Evolutionary conservation across 2,888 invertebrate species (phyloP), one percentile per base, ranked within the genome.

Genomic region (Nemapogon koenigi): DNA sequence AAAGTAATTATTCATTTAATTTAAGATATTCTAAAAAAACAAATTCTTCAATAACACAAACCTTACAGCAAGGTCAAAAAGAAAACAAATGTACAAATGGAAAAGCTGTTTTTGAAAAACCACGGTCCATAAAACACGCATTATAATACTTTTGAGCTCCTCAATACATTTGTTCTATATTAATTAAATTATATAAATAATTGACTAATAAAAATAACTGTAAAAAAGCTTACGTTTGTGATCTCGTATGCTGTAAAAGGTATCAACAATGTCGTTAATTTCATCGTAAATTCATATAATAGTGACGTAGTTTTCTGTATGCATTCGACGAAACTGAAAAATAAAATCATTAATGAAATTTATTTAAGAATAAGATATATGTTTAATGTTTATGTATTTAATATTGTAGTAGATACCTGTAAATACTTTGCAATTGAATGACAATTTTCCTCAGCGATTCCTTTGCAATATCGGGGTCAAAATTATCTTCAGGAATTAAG

Each of bases 281-380:
- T 33, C 10, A 33, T n/a, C n/a, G 33, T 19, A 19, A 33, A 19
- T 33, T 33, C 33, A 33, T 33, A 33, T 19, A 18, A 33, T 13
- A 19, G 13, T n/a, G 19, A 16, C 19, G 19, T 13, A 14, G 33
- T 33, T 19, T 18, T 33, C 19, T 33, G 18, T 16, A 33, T 18
- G 8, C 19, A 19, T n/a, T 33, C 33, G 7, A 33, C 33, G 16
- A 33, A 33, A 14, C 33, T 33, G 13, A 19, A 33, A 33, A 4
- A 18, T 28, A 28, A 11, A 28, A 28, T 28, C n/a, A n/a, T n/a
- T n/a, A n/a, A n/a, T n/a, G n/a, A n/a, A n/a, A n/a, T n/a, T n/a
- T n/a, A n/a, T n/a, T n/a, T n/a, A n/a, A n/a, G n/a, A n/a, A n/a
- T n/a, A n/a, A n/a, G n/a, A n/a, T n/a, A n/a, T n/a, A n/a, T n/a